Conservation (phyloP, 1,140 invertebrate genomes). For the Andrena cerasifolii region DNA sequence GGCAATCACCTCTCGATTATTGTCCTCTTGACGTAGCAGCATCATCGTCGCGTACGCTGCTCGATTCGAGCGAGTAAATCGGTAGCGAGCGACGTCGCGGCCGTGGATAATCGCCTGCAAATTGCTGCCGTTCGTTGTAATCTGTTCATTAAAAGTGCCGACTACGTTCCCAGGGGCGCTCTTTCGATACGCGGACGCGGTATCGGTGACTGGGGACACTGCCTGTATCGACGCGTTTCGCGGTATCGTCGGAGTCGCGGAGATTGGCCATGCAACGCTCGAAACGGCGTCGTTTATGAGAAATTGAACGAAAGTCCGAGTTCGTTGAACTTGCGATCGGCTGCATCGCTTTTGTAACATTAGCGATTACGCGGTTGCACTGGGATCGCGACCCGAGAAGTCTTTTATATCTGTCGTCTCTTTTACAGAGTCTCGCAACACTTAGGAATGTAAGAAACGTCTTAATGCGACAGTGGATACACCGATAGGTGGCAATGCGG, state of each 20-base stretch:
- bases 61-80: neutral
- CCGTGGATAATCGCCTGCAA: conserved; percentile 40
- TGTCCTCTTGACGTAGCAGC: neutral
- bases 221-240: conserved; percentile 1
- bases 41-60: neutral
- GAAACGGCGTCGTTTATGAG: conserved; percentile 5
- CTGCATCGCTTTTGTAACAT: neutral
- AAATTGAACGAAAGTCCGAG: neutral
- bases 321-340: neutral
- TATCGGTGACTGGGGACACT: conserved; percentile 18
- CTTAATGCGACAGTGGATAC: no score
- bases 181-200: conserved; percentile 8
- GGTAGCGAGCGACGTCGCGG: conserved; percentile 4
- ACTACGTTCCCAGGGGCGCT: conserved; percentile 48
- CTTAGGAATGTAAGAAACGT: no score
- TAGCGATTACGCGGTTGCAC: neutral
- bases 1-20: neutral
- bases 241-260: neutral
- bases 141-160: conserved; percentile 52
- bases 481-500: no score
- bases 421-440: no score
- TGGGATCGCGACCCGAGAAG: no score
- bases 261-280: neutral
- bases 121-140: conserved; percentile 30
- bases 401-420: no score